Base-by-base conservation (phyloP, 2,797 vertebrate genomes). In the Fratercula arctica region DNA sequence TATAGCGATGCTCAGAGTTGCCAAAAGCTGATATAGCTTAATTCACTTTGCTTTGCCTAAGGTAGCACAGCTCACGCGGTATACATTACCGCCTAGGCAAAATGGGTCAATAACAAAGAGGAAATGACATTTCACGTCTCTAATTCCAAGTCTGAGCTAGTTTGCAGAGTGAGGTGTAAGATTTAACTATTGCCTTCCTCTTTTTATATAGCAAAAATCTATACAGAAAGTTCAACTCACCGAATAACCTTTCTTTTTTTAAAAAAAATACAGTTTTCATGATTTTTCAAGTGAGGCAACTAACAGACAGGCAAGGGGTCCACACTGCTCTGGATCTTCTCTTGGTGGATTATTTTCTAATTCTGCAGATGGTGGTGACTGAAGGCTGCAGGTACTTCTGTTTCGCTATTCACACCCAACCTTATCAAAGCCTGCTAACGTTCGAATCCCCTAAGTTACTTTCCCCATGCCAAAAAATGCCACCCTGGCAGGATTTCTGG, bases 41-140 rank as follows among this genome's bases (percentile, higher is more conserved):
- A 77, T 16, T 79, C 68, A 35, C 86, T 39, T 17, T 8, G 56
- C 63, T 11, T 59, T 48, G 70, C 91, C 88, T 21, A 29, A 39
- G 64, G 75, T 20, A 46, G 64, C 20, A 18, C 60, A 59, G 59
- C 85, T 75, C 53, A 25, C 1, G 0, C 3, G 3, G 19, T 13
- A 48, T 1, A 45, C 13, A 19, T 37, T 48, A 11, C 76, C 3
- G 9, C 45, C 81, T 15, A 13, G 66, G 48, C 69, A 82, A 33
- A 70, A 68, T 0, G 13, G 88, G 76, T 64, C 87, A 86, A 2
- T 31, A 45, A 26, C 53, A 54, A 25, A 70, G 79, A 72, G 70
- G 8, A 93, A 78, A 91, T 48, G 92, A 29, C 90, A 95, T 92
- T 89, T 89, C 79, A 78, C 4, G 0, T 53, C 92, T 26, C 13